Percentiles rank a stretch among this genome's conserved stretches.
These are phyloP conservation scores for Stegastes partitus DNA, from an alignment of 2,113 vertebrate species.

Conservation along the genomic window DNA sequence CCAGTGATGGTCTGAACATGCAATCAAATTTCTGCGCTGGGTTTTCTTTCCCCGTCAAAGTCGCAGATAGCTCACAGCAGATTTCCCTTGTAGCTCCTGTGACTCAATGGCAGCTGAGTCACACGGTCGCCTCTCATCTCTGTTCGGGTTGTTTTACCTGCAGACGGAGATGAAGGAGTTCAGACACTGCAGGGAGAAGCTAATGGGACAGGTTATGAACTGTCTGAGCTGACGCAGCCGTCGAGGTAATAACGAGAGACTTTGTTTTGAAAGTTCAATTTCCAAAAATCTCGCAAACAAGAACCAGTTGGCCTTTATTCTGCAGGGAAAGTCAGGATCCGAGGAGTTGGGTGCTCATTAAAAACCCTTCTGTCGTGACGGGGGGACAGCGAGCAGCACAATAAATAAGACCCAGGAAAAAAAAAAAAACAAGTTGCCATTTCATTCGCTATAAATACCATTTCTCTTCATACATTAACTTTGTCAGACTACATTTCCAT, in stretches of 20 bases:
- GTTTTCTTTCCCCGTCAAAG: constrained; percentile 4
- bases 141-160: background rate
- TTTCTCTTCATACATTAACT: constrained; percentile 8
- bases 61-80: background rate
- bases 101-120: constrained; percentile 15
- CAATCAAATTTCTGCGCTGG: background rate
- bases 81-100: background rate
- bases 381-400: background rate
- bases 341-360: constrained; percentile 44
- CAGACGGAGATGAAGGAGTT: background rate
- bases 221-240: constrained; percentile 17
- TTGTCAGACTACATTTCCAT: background rate
- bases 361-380: constrained; percentile 4
- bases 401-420: background rate
- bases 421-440: background rate
- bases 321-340: background rate
- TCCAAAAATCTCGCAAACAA: constrained; percentile 24
- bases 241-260: constrained; percentile 18
- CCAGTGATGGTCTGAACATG: background rate
- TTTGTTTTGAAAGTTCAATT: constrained; percentile 13
- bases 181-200: background rate
- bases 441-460: constrained; percentile 10
- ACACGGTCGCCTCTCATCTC: background rate
- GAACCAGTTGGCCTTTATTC: constrained; percentile 43
- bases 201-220: constrained; percentile 33